Evolutionary conservation across 1,140 invertebrate genomes (phyloP).

Genomic region (Sinonovacula constricta): DNA sequence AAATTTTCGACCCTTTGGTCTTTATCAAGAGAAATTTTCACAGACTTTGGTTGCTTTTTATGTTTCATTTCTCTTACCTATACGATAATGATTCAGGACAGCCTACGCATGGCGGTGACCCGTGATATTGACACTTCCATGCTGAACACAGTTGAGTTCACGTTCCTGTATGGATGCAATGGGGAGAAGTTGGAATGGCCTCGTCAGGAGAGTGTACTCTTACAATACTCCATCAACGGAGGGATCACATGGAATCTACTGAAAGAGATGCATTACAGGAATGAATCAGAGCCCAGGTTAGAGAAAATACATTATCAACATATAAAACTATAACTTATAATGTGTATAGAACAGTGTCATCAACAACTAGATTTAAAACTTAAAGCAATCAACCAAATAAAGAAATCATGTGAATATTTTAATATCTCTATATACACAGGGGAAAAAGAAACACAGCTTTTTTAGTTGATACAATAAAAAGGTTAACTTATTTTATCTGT

Average conservation of each 20-base stretch:
- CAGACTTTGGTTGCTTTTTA: background rate
- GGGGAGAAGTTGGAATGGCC: constrained; percentile 67
- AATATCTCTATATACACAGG: too few species aligned
- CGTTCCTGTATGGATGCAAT: constrained; percentile 77
- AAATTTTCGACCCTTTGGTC: too few species aligned
- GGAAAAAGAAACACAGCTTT: too few species aligned
- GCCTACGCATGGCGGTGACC: constrained; percentile 75
- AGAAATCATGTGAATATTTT: too few species aligned
- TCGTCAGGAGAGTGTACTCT: constrained; percentile 75
- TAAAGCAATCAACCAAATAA: too few species aligned
- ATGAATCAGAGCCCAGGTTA: constrained; percentile 70
- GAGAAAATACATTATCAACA: too few species aligned
- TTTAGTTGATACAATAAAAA: too few species aligned
- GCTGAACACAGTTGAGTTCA: constrained; percentile 77
- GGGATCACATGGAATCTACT: constrained; percentile 79
- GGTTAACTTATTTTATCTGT: too few species aligned
- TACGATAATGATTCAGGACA: constrained; percentile 58
- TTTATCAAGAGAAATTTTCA: too few species aligned
- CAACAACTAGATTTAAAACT: too few species aligned
- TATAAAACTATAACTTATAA: too few species aligned
- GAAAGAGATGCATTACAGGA: constrained; percentile 77
- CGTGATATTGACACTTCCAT: constrained; percentile 79
- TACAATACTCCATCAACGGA: constrained; percentile 80
- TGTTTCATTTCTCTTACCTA: background rate
- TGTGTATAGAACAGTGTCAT: too few species aligned